phyloP scores from a whole-genome alignment of 2,797 vertebrate genomes.

The Ambastaia sidthimunki region DNA sequence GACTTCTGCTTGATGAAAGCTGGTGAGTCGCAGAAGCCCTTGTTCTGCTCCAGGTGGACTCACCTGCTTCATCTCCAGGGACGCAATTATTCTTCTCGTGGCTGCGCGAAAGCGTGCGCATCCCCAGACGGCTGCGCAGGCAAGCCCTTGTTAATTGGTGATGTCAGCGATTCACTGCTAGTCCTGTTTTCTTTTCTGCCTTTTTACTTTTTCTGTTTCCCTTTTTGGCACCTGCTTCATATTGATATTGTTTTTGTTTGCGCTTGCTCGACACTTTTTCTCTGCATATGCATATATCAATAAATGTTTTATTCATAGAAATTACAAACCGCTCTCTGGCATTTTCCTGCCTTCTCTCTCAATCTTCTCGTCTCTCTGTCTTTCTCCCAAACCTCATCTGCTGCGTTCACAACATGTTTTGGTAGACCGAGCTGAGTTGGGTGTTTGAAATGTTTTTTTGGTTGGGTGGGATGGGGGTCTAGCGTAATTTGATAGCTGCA shows the following conservation, averaged over 20 bases:
- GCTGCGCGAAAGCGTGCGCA: conserved; percentile 64
- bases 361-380: neutral
- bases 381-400: conserved; percentile 6
- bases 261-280: conserved; percentile 71
- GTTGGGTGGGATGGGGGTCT: neutral
- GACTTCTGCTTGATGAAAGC: conserved; percentile 65
- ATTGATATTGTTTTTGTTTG: conserved; percentile 63
- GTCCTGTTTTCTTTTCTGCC: conserved; percentile 58
- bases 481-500: neutral
- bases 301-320: conserved; percentile 81
- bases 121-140: conserved; percentile 70
- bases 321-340: conserved; percentile 67
- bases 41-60: conserved; percentile 70
- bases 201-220: conserved; percentile 6
- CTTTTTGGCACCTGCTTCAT: conserved; percentile 61
- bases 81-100: conserved; percentile 81
- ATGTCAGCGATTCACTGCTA: conserved; percentile 74
- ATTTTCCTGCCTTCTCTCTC: conserved; percentile 49
- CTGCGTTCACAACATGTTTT: conserved; percentile 11
- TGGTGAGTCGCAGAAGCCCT: conserved; percentile 67
- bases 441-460: conserved; percentile 58
- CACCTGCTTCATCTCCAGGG: conserved; percentile 80
- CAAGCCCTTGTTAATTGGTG: conserved; percentile 76
- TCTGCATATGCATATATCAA: conserved; percentile 77
- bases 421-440: conserved; percentile 49